Conservation (phyloP, 1,140 invertebrate species). For the Centruroides vittatus region DNA sequence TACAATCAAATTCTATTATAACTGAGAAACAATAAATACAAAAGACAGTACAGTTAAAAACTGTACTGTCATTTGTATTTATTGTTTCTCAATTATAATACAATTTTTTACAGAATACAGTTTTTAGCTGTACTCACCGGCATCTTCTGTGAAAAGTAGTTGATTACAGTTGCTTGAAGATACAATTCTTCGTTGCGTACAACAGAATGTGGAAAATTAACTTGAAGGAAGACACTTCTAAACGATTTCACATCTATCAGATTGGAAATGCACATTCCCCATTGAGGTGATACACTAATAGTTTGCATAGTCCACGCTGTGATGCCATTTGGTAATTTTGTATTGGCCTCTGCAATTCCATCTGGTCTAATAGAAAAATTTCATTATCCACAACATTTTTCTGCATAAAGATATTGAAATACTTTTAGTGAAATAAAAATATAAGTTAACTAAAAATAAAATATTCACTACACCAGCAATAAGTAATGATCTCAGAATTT, state of each 20-base stretch:
- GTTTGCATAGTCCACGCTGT: constrained; percentile 29
- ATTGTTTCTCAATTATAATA: too few relatives aligned
- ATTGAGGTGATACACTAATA: constrained; percentile 21
- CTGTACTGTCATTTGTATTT: too few relatives aligned
- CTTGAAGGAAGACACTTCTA: constrained; percentile 26
- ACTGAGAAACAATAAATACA: too few relatives aligned
- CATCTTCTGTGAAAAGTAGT: constrained; percentile 19
- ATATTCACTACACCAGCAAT: too few relatives aligned
- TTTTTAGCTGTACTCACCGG: background rate
- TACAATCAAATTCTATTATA: too few relatives aligned
- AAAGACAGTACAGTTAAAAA: too few relatives aligned
- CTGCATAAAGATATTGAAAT: too few relatives aligned
- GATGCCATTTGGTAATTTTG: constrained; percentile 27
- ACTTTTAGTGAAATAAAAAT: background rate
- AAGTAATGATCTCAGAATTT: too few relatives aligned
- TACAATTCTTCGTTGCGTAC: constrained; percentile 30
- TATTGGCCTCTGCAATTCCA: background rate
- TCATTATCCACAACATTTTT: too few relatives aligned
- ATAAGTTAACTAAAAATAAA: too few relatives aligned
- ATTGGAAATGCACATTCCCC: constrained; percentile 27
- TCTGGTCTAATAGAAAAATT: constrained; percentile 1
- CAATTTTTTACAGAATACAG: too few relatives aligned
- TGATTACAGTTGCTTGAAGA: constrained; percentile 28
- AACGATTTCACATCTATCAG: constrained; percentile 23
- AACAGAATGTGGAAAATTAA: constrained; percentile 27